Evolutionary conservation across 2,888 invertebrate genomes (phyloP), one percentile per base, ranked within the genome.

Genomic region (Tetramorium bicarinatum): DNA sequence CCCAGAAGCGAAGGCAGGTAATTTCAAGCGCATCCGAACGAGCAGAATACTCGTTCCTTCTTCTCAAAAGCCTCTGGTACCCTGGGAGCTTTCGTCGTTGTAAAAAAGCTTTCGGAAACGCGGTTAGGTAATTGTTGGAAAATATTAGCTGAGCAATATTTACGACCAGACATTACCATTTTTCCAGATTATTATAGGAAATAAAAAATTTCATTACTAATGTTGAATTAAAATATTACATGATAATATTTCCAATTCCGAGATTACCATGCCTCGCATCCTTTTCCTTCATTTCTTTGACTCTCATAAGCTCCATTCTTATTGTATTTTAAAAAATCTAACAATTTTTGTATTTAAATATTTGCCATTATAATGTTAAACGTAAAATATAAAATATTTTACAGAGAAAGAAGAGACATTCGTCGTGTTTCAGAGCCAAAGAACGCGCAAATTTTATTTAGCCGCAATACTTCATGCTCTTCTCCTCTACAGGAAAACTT

Each of bases 11-110:
- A 88, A 91, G 88, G 87, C 88, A 89, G 87, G 89, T 90, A 87
- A 90, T 91, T 90, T 87, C 82, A 91, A 91, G 91, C 91, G 87
- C 88, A 91, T 89, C 87, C 89, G 87, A 90, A 89, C 88, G 87
- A 88, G 89, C 83, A 85, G 86, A 88, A 84, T 38, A 41, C 83
- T 66, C 87, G 85, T 83, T 54, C 83, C 84, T 86, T 85, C 83
- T 86, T 86, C 85, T 71, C 79, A 85, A 89, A 86, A 83, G 85
- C 80, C 72, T 86, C 69, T 84, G 75, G 59, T 81, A 80, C 62
- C 69, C 76, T 69, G 83, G 76, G 72, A 85, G 80, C 86, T 89
- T 89, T 86, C 54, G 80, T 56, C 69, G 83, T 80, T 84, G 85
- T 87, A 77, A 67, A 81, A 75, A 88, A 88, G 77, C 84, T 85